Base-by-base conservation (phyloP, 2,113 vertebrate genomes). In the Dicaeum eximium region DNA sequence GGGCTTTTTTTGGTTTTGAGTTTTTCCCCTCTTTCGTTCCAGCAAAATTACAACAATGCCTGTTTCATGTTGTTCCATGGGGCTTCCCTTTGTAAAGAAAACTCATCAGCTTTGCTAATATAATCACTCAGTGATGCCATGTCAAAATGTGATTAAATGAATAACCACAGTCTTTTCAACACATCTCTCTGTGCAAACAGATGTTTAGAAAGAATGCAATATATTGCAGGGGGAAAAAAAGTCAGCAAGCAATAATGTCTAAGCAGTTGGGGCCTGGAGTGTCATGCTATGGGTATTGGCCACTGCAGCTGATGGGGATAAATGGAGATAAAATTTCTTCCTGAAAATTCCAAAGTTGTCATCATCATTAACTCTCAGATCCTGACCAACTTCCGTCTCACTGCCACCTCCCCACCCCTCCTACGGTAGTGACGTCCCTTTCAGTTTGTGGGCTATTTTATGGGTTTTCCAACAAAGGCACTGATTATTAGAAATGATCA, bases 161-260 rank as follows among this genome's bases (percentile, higher is more conserved):
- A 93, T 93, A 96, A 94, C 95, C 90, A 71, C 93, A 95, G 83
- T 67, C 90, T 92, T 96, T 96, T 97, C 95, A 97, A 95, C 96
- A 96, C 95, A 74, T 93, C 82, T 80, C 57, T 77, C 61, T 90
- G 60, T 67, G 80, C 92, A 88, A 97, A 95, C 96, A 97, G 95
- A 97, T 95, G 93, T 96, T 96, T 94, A 84, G 90, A 94, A 93
- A 86, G 93, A 95, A 92, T 65, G 88, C 77, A 93, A 33, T 84
- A 60, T 74, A 88, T 95, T 81, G 90, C 69, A 92, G 72, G 72
- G 73, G 8, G 48, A 70, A 92, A 70, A 92, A 82, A 65, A 74
- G 53, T 53, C 53, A 95, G 67, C 48, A 71, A 90, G 57, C 0
- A 11, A 74, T 93, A 92, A 92, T 14, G 20, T 93, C 42, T 86